phyloP scores from a whole-genome alignment of 2,888 invertebrate genomes.

The Ethmia dodecea region DNA sequence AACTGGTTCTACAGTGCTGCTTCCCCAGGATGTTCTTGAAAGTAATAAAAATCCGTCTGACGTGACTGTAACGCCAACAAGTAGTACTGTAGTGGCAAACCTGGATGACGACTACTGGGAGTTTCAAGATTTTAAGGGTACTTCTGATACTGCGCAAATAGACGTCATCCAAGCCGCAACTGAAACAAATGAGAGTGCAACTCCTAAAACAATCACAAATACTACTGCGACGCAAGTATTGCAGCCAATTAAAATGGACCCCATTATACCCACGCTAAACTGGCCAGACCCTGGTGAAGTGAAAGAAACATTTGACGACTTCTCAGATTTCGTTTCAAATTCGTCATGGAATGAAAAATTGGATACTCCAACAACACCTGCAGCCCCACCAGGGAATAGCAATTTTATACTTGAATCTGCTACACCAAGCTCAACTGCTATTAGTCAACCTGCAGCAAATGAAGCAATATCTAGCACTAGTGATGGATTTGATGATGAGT shows the following conservation, averaged over 20 bases:
- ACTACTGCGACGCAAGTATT: slow-evolving; percentile 54
- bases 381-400: slow-evolving; percentile 10
- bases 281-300: slow-evolving; percentile 73
- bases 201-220: slow-evolving; percentile 26
- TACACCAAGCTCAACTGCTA: slow-evolving; percentile 10
- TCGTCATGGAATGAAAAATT: slow-evolving; percentile 33
- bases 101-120: slow-evolving; percentile 58
- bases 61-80: slow-evolving; percentile 1
- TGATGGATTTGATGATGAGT: slow-evolving; percentile 51
- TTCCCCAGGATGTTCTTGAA: slow-evolving; percentile 35
- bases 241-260: slow-evolving; percentile 64
- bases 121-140: slow-evolving; percentile 61
- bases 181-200: slow-evolving; percentile 19
- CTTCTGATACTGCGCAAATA: slow-evolving; percentile 15
- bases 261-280: slow-evolving; percentile 59
- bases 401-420: slow-evolving; percentile 4
- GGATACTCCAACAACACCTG: slow-evolving; percentile 12
- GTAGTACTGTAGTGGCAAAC: slow-evolving; percentile 12
- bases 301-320: slow-evolving; percentile 63
- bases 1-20: slow-evolving; percentile 38
- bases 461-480: slow-evolving; percentile 10
- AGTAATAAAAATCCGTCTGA: slow-evolving; percentile 19
- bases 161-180: slow-evolving; percentile 14
- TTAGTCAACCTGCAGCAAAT: slow-evolving; percentile 6
- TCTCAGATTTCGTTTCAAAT: slow-evolving; percentile 57